Percentiles rank a stretch among this genome's conserved stretches.
These are phyloP conservation scores for Abscondita cerata DNA, from an alignment of 2,888 invertebrate genomes.

Conservation along the genomic window DNA sequence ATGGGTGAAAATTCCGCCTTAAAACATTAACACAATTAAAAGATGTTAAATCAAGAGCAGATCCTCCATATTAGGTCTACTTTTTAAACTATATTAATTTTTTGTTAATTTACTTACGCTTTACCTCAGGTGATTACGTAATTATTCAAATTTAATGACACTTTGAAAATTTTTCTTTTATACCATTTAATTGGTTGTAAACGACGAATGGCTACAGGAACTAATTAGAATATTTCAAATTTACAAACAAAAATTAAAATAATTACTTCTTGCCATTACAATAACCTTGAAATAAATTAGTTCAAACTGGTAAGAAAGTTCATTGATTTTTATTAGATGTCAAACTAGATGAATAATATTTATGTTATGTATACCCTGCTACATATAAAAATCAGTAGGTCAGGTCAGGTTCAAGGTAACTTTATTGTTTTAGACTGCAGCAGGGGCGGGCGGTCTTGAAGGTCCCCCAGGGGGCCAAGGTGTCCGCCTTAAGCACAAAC, in stretches of 20 bases:
- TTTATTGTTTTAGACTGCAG: conserved; percentile 49
- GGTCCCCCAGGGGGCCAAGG: conserved; percentile 56
- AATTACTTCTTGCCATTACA: background rate
- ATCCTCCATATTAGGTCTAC: no score
- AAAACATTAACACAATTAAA: no score
- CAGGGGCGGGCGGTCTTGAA: conserved; percentile 59
- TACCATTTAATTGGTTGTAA: background rate
- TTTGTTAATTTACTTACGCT: no score
- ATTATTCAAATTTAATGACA: conserved; percentile 2
- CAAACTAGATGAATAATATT: conserved; percentile 17
- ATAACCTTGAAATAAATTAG: conserved; percentile 1
- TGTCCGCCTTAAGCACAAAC: conserved; percentile 60
- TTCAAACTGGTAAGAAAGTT: background rate
- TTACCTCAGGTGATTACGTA: background rate
- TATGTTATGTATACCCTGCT: conserved; percentile 17
- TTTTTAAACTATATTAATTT: no score
- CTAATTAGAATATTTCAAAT: conserved; percentile 4
- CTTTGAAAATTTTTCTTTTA: background rate
- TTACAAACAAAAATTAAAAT: conserved; percentile 1
- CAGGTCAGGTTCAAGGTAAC: conserved; percentile 34
- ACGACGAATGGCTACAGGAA: background rate
- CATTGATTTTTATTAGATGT: conserved; percentile 7
- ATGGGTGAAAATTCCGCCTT: no score
- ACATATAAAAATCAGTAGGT: conserved; percentile 30
- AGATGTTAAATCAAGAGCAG: no score